A percentile compares a stretch with the other conserved stretches of the same genome.
These are phyloP conservation scores for Cichladusa arquata DNA, from an alignment of 2,113 vertebrate species.

Conservation along the genomic window DNA sequence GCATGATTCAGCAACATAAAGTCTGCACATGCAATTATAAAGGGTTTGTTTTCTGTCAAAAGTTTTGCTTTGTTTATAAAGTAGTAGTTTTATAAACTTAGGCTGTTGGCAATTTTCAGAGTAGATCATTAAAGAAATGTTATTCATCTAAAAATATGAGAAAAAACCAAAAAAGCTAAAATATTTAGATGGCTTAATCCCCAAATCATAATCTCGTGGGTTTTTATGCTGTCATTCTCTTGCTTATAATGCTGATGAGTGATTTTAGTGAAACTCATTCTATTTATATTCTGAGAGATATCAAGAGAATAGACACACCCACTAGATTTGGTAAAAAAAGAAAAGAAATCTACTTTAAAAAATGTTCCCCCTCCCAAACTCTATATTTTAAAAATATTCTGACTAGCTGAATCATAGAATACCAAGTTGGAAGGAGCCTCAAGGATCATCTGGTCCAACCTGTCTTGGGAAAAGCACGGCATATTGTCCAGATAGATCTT, in stretches of 20 bases:
- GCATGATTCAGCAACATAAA: neutral
- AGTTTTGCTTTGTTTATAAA: neutral
- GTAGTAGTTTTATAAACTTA: neutral
- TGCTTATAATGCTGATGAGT: neutral
- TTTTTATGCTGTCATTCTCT: neutral
- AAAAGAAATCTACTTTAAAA: neutral
- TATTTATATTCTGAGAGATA: neutral
- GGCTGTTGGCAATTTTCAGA: neutral
- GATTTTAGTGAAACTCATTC: neutral
- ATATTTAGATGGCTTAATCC: neutral
- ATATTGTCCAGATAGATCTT: neutral
- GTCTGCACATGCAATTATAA: neutral
- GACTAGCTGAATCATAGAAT: neutral
- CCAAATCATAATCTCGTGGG: neutral
- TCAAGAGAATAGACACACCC: neutral
- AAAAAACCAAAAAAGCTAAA: neutral
- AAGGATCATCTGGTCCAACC: neutral
- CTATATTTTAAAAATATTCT: neutral
- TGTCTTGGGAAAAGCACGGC: neutral
- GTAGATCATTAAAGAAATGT: neutral
- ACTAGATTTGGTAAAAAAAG: neutral
- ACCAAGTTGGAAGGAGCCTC: neutral
- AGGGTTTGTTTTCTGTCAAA: neutral
- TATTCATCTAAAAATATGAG: neutral
- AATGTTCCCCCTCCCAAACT: neutral